These are phyloP conservation scores for Habrosyne pyritoides DNA, from an alignment of 2,888 invertebrate genomes.

Conservation along the genomic window DNA sequence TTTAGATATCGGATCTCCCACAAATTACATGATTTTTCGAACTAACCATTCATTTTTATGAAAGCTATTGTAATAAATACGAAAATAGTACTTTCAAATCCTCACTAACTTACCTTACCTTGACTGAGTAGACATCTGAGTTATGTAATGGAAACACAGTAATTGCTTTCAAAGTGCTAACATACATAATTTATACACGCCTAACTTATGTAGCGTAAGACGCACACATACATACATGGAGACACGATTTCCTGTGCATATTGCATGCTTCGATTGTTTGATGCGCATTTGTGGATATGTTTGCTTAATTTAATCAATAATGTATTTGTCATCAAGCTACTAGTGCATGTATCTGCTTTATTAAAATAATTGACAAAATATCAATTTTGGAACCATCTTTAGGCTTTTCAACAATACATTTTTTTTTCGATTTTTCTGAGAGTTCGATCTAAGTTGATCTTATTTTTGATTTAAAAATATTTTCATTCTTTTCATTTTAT, in stretches of 20 bases:
- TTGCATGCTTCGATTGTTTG: constrained; percentile 37
- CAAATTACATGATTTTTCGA: too few species aligned
- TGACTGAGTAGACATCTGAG: constrained; percentile 71
- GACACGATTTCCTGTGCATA: constrained; percentile 36
- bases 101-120: constrained; percentile 47
- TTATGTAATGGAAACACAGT: constrained; percentile 82
- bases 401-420: too few species aligned
- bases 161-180: constrained; percentile 80
- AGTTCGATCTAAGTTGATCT: too few species aligned
- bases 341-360: too few species aligned
- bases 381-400: too few species aligned
- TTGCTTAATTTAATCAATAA: neutral
- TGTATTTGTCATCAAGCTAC: neutral
- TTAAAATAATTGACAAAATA: too few species aligned
- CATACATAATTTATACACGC: constrained; percentile 76
- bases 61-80: too few species aligned
- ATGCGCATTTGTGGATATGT: constrained; percentile 22
- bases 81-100: constrained; percentile 46
- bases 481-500: too few species aligned
- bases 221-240: constrained; percentile 35
- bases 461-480: too few species aligned
- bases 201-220: constrained; percentile 64
- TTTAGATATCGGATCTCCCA: too few species aligned
- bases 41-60: too few species aligned
- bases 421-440: too few species aligned